These are phyloP conservation scores for Phragmatobia fuliginosa DNA, from an alignment of 2,888 invertebrate genomes.

Conservation along the genomic window DNA sequence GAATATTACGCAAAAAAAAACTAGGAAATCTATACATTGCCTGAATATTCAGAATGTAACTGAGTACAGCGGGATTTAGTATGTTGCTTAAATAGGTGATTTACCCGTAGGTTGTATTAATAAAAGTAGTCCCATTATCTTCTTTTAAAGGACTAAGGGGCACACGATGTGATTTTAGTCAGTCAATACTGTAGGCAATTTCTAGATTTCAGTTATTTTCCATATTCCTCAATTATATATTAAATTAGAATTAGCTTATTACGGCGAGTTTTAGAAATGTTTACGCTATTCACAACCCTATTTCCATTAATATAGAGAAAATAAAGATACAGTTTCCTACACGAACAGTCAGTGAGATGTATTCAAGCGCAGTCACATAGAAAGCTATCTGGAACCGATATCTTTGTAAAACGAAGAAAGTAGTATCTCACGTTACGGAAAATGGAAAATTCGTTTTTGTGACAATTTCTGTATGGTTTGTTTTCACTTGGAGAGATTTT, in stretches of 20 bases:
- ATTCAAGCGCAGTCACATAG: constrained; percentile 1
- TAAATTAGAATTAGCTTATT: not conserved
- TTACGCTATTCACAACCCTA: not conserved
- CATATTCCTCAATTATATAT: no score
- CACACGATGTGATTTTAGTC: no score
- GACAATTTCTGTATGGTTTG: constrained; percentile 6
- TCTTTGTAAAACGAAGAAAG: constrained; percentile 33
- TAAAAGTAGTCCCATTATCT: no score
- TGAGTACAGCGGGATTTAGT: no score
- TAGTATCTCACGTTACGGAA: constrained; percentile 39
- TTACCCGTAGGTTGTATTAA: no score
- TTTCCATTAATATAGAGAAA: not conserved
- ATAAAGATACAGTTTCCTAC: not conserved
- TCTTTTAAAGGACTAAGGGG: no score
- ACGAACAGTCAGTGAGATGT: not conserved
- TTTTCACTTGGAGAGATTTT: constrained; percentile 46
- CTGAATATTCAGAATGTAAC: no score
- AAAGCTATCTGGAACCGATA: constrained; percentile 15
- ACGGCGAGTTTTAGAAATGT: not conserved
- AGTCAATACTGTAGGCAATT: no score
- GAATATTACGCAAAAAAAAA: no score
- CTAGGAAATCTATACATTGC: no score
- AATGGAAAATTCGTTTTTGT: constrained; percentile 20
- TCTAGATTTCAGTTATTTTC: no score
- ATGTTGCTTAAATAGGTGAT: no score